Conservation (phyloP, 2,113 vertebrate species). For the Scytalopus superciliaris region DNA sequence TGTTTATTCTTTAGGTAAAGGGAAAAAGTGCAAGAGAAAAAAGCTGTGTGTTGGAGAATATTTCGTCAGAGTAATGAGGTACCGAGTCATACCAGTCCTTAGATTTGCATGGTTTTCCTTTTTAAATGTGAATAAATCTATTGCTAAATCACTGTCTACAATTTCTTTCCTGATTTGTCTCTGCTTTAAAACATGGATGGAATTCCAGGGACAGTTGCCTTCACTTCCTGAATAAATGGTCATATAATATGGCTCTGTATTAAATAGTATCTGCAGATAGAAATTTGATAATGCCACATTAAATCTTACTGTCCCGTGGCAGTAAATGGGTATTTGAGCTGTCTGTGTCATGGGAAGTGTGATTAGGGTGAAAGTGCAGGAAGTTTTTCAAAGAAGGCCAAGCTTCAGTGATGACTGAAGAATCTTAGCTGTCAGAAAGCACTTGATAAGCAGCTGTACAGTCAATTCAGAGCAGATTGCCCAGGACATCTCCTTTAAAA, state of each 20-base stretch:
- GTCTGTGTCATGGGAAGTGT: neutral
- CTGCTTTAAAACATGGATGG: slow-evolving; percentile 10
- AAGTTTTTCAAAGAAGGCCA: neutral
- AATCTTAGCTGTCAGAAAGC: neutral
- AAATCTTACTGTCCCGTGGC: neutral
- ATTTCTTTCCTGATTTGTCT: neutral
- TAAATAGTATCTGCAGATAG: neutral
- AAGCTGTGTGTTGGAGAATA: neutral
- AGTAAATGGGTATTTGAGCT: neutral
- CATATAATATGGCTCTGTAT: neutral
- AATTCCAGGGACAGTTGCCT: slow-evolving; percentile 17
- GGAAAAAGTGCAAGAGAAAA: neutral
- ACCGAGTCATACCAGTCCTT: neutral
- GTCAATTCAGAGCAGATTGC: neutral
- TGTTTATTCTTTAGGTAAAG: neutral
- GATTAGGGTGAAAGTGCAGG: neutral
- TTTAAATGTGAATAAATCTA: slow-evolving; percentile 25
- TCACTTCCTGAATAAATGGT: slow-evolving; percentile 40
- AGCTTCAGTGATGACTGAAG: neutral
- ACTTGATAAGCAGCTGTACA: neutral
- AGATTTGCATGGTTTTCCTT: neutral
- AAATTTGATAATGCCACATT: neutral
- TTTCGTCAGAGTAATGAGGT: neutral
- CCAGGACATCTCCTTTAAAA: neutral
- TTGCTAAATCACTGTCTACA: neutral